A percentile compares a stretch with the other conserved stretches of the same genome.
Evolutionary conservation across 2,888 invertebrate genomes (phyloP).

Genomic region (Chelonus formosanus): DNA sequence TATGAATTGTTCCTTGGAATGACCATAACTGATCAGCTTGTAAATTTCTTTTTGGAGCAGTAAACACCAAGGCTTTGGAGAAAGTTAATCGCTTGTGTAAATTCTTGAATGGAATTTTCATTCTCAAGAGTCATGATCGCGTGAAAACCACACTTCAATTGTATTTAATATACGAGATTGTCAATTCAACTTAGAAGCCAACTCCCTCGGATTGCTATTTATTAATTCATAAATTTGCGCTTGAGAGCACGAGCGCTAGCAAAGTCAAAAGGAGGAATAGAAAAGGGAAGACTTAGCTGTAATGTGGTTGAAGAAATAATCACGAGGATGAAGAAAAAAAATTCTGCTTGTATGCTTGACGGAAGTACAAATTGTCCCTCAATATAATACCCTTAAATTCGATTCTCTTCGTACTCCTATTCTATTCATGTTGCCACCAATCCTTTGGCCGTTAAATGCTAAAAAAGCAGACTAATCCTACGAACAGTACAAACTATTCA

Average conservation of each 20-base stretch:
- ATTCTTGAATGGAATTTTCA: slow-evolving; percentile 25
- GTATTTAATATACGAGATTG: slow-evolving; percentile 1
- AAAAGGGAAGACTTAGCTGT: neutral
- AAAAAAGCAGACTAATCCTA: slow-evolving; percentile 40
- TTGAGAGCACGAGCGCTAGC: slow-evolving; percentile 23
- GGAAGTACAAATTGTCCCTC: slow-evolving; percentile 44
- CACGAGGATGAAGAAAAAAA: slow-evolving; percentile 17
- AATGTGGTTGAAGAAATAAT: slow-evolving; percentile 18
- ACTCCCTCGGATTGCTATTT: slow-evolving; percentile 22
- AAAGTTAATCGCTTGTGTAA: slow-evolving; percentile 14
- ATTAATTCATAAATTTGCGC: slow-evolving; percentile 32
- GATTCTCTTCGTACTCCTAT: slow-evolving; percentile 32
- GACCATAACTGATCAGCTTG: neutral
- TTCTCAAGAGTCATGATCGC: slow-evolving; percentile 23
- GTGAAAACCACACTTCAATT: slow-evolving; percentile 19
- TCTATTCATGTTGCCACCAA: slow-evolving; percentile 40
- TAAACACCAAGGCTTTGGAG: slow-evolving; percentile 16
- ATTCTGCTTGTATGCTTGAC: slow-evolving; percentile 27
- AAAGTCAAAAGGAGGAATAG: slow-evolving; percentile 19
- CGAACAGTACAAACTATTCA: slow-evolving; percentile 7
- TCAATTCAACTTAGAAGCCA: slow-evolving; percentile 23
- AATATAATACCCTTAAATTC: slow-evolving; percentile 17
- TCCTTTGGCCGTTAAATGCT: slow-evolving; percentile 46
- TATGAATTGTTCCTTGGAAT: neutral
- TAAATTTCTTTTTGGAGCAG: neutral